Evolutionary conservation across 2,113 vertebrate genomes (phyloP).

Genomic region (Halcyon malimbica): DNA sequence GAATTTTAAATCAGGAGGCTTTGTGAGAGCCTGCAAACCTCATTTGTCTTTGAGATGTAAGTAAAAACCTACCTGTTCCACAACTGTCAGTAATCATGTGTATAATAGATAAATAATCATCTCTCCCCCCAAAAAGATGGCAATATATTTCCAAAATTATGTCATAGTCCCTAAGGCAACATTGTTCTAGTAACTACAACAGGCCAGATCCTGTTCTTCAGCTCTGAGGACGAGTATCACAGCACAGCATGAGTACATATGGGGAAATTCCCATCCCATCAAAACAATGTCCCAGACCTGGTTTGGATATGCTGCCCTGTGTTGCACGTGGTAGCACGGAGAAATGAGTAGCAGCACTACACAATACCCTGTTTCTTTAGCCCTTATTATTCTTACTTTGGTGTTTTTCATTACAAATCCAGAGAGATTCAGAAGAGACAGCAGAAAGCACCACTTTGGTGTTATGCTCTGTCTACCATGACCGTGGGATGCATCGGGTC

Average conservation of each 20-base stretch:
- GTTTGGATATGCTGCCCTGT: neutral
- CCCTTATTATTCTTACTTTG: neutral
- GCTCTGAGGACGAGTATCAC: neutral
- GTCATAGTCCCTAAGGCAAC: neutral
- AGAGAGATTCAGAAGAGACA: neutral
- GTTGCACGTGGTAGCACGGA: neutral
- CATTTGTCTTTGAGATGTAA: neutral
- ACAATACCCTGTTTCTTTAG: neutral
- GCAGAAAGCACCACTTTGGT: neutral
- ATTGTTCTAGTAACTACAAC: neutral
- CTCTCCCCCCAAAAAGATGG: neutral
- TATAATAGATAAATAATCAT: neutral
- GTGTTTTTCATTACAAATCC: neutral
- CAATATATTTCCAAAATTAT: slow-evolving; percentile 4
- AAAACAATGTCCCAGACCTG: neutral
- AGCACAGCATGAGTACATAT: neutral
- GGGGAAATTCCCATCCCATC: rapidly evolving
- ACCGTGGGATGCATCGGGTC: rapidly evolving
- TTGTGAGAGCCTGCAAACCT: neutral
- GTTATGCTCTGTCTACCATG: rapidly evolving
- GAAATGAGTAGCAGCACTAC: neutral
- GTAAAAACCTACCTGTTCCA: neutral
- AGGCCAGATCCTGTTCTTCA: neutral
- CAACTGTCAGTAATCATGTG: neutral
- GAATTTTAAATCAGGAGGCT: slow-evolving; percentile 28